Evolutionary conservation across 1,140 invertebrate genomes (phyloP).

Genomic region (Melanaphis sacchari): DNA sequence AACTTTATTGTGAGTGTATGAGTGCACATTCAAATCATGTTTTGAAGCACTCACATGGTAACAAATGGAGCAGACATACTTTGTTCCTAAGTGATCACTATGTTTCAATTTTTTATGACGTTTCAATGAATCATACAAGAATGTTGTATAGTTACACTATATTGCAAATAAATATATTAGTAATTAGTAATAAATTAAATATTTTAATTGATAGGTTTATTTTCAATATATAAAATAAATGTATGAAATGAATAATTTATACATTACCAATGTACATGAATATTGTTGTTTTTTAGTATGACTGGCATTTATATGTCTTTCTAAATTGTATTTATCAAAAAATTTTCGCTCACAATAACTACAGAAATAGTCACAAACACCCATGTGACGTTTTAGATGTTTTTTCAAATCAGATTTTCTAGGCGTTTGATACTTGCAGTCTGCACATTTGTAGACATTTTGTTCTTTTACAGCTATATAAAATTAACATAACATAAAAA

Average conservation of each 20-base stretch:
- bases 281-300: slow-evolving; percentile 53
- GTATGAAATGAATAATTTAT: background rate
- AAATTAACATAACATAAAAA: background rate
- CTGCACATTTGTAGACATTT: slow-evolving; percentile 24
- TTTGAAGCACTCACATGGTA: slow-evolving; percentile 38
- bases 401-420: slow-evolving; percentile 53
- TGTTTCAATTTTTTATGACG: slow-evolving; percentile 48
- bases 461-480: slow-evolving; percentile 20
- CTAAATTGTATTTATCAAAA: slow-evolving; percentile 54
- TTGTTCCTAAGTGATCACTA: background rate
- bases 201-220: background rate
- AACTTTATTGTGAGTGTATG: background rate
- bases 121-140: slow-evolving; percentile 50
- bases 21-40: slow-evolving; percentile 43
- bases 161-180: background rate
- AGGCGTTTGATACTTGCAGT: slow-evolving; percentile 36
- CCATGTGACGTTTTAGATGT: slow-evolving; percentile 55
- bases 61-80: slow-evolving; percentile 39
- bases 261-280: slow-evolving; percentile 19
- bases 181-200: background rate
- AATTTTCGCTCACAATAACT: slow-evolving; percentile 43
- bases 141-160: slow-evolving; percentile 36
- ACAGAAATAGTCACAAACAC: slow-evolving; percentile 7
- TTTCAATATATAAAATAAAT: background rate
- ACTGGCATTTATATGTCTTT: slow-evolving; percentile 50